phyloP scores from a whole-genome alignment of 2,797 vertebrate genomes.

The Sarcoramphus papa region DNA sequence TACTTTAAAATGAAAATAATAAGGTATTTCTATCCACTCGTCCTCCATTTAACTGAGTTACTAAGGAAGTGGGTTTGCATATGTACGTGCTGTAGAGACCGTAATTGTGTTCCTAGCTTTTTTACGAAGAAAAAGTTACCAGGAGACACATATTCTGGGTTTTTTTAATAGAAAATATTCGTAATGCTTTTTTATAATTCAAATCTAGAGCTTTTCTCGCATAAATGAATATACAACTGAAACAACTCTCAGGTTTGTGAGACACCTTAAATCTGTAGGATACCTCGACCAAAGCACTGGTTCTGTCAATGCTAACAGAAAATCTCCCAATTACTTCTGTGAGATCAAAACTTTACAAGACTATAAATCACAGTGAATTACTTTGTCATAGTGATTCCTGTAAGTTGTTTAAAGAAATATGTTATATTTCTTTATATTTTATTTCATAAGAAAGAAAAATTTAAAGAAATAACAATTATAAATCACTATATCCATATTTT shows the following conservation, averaged over 20 bases:
- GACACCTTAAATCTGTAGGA: background rate
- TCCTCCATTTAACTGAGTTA: background rate
- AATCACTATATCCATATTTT: background rate
- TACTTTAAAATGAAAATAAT: background rate
- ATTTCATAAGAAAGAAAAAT: background rate
- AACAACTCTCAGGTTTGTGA: background rate
- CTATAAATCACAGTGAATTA: background rate
- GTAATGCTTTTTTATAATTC: background rate
- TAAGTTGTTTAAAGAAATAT: background rate
- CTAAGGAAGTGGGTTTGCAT: background rate
- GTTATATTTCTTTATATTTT: background rate
- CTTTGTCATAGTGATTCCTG: background rate
- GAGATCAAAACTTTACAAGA: background rate
- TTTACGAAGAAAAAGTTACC: background rate
- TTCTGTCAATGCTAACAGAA: background rate
- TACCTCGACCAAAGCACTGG: accelerated
- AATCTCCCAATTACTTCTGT: background rate
- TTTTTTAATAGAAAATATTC: background rate
- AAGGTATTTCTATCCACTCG: background rate
- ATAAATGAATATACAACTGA: background rate
- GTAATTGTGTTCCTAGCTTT: background rate
- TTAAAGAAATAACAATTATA: background rate
- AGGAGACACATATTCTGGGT: background rate
- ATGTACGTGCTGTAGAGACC: accelerated
- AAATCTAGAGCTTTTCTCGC: background rate